Base-by-base conservation (phyloP, 1,140 invertebrate genomes). In the Ylistrum balloti region DNA sequence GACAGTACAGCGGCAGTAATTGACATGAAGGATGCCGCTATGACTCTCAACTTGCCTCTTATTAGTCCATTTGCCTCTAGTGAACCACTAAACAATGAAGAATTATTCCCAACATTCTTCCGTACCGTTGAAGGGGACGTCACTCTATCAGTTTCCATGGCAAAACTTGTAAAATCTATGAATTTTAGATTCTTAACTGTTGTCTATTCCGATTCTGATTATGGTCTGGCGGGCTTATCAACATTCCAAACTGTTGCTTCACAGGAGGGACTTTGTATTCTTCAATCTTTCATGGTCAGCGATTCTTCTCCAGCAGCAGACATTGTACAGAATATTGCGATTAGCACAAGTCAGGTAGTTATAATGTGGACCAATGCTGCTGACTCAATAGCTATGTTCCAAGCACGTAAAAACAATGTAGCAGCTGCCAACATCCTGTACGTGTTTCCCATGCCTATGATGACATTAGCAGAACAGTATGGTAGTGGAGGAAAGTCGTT, bases 51-150 rank as follows among this genome's bases (percentile, higher is more conserved):
- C 34, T 85, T 95, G 15, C 93, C 94, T 13, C 91, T 95, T 22
- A 90, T 96, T 85, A 95, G 95, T 89, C 94, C 95, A 0, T 91
- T 93, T 86, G 94, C 95, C 32, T 98, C 98, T 7, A 97, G 97
- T 15, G 97, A 96, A 88, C 97, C 97, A 95, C 96, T 98, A 41
- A 97, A 97, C 88, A 97, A 98, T 95, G 98, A 98, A 95, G 97
- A 97, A 90, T 96, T 97, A 91, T 98, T 97, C 96, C 97, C 97
- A 87, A 98, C 97, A 91, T 98, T 98, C 96, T 96, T 98, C 92
- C 97, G 98, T 28, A 98, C 98, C 0, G 97, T 98, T 13, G 98
- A 98, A 74, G 97, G 97, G 0, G 98, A 98, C 96, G 97, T 97
- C 93, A 97, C 97, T 95, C 97, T 98, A 96, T 98, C 98, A 0